Percentiles rank a stretch among this genome's conserved stretches.
phyloP scores from a whole-genome alignment of 92 coral and sea anemone genomes.

The Parazoanthus darwini region DNA sequence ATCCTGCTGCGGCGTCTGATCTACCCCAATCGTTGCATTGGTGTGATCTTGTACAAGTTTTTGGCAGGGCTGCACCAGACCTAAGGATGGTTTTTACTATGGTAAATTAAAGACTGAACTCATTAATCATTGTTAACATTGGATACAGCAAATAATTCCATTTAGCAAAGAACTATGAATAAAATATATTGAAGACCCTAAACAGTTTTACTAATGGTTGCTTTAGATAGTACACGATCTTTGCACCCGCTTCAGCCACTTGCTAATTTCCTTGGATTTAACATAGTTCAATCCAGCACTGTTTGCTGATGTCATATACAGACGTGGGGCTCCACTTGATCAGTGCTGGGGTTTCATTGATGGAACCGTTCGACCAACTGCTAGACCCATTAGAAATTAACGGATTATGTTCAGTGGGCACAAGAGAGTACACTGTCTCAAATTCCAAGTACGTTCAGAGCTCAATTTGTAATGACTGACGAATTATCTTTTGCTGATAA shows the following conservation, averaged over 20 bases:
- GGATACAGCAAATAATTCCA: background rate
- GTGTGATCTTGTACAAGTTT: conserved; percentile 42
- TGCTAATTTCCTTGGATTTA: conserved; percentile 42
- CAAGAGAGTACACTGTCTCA: conserved; percentile 52
- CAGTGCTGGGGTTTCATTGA: conserved; percentile 63
- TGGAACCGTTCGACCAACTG: conserved; percentile 51
- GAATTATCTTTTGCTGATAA: background rate
- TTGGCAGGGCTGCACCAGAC: conserved; percentile 54
- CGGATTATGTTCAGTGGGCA: conserved; percentile 59
- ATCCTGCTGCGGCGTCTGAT: conserved; percentile 27
- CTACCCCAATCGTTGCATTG: too few species aligned
- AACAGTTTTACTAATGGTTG: background rate
- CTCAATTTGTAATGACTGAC: background rate
- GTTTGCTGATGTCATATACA: conserved; percentile 45
- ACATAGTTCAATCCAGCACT: conserved; percentile 54
- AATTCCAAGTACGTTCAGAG: conserved; percentile 47
- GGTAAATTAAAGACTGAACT: conserved; percentile 45
- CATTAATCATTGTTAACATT: conserved; percentile 5
- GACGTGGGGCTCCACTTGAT: conserved; percentile 51
- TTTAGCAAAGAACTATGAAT: background rate
- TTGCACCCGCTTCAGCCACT: conserved; percentile 39
- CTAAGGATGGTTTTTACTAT: conserved; percentile 48
- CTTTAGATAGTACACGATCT: conserved; percentile 46
- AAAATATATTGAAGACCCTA: background rate
- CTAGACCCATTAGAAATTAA: conserved; percentile 46